Evolutionary conservation across 1,140 invertebrate species (phyloP).

Genomic region (Pogonomyrmex barbatus): DNA sequence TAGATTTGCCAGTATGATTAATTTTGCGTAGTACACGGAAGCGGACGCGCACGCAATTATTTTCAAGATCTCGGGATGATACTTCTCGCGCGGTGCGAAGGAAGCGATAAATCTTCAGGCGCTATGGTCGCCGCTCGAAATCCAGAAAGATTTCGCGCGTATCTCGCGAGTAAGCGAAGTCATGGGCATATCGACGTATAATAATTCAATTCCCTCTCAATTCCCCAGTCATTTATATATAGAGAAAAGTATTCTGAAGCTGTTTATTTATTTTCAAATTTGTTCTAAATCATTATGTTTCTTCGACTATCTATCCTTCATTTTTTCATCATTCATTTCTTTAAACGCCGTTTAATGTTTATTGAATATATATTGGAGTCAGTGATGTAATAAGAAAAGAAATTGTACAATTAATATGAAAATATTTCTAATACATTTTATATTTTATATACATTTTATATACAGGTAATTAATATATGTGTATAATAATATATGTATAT

Average conservation of each 20-base stretch:
- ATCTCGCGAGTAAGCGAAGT: slow-evolving; percentile 7
- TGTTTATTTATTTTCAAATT: not conserved
- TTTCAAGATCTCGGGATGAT: slow-evolving; percentile 34
- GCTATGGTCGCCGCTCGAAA: slow-evolving; percentile 13
- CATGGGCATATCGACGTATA: slow-evolving; percentile 14
- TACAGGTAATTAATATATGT: too few species aligned
- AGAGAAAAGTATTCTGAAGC: not conserved
- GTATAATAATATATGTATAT: too few species aligned
- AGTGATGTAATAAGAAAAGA: not conserved
- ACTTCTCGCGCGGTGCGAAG: slow-evolving; percentile 7
- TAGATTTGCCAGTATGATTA: not conserved
- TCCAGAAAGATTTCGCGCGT: slow-evolving; percentile 49
- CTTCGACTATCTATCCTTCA: not conserved
- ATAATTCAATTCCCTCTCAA: slow-evolving; percentile 27
- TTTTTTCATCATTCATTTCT: not conserved
- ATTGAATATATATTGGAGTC: not conserved
- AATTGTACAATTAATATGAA: too few species aligned
- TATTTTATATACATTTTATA: too few species aligned
- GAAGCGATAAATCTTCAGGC: slow-evolving; percentile 45
- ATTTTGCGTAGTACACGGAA: not conserved
- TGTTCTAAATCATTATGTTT: not conserved
- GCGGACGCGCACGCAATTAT: slow-evolving; percentile 10
- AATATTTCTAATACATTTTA: too few species aligned
- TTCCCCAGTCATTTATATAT: not conserved
- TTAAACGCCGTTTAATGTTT: not conserved